Evolutionary conservation across 2,113 vertebrate genomes (phyloP), one percentile per base, ranked within the genome.

Genomic region (Phaethornis superciliosus): DNA sequence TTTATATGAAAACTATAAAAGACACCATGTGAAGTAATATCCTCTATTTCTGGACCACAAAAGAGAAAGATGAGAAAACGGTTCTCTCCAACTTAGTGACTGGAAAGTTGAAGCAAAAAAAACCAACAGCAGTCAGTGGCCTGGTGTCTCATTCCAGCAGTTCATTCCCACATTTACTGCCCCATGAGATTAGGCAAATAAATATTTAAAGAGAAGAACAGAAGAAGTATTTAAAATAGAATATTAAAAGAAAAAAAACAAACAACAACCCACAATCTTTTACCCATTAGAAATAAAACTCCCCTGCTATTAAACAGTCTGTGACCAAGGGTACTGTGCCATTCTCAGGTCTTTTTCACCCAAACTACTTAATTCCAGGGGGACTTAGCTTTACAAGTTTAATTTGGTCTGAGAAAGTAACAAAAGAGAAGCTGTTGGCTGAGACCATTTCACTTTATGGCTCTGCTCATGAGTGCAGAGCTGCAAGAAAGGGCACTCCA

Each of bases 301-400:
- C 9, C 28, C 18, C 51, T 76, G 47, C 15, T 76, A 58, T 62
- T 86, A 85, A 79, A 75, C 28, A 79, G n/a, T 51, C 65, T 65
- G 70, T 89, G 91, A 80, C 55, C 67, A 82, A 85, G 55, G 68
- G 54, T 81, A 35, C n/a, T 52, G 9, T 60, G 62, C 63, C 33
- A 33, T 81, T 91, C 54, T 78, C 35, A 65, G 62, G 67, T 89
- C 40, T 86, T 94, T 94, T 78, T 69, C 65, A 76, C 64, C 64
- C 49, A 40, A 54, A 46, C 15, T 67, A 52, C 63, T 74, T 74
- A 37, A 88, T 91, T 81, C 47, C 75, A 56, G 23, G 24, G 16
- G 14, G n/a, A 8, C 89, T 84, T 89, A 83, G 55, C 59, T 83
- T 54, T 74, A 77, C 32, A 81, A 56, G 46, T 88, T 85, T 91